Evolutionary conservation across 2,888 invertebrate genomes (phyloP), one percentile per base, ranked within the genome.

Genomic region (Phaonia tiefii): DNA sequence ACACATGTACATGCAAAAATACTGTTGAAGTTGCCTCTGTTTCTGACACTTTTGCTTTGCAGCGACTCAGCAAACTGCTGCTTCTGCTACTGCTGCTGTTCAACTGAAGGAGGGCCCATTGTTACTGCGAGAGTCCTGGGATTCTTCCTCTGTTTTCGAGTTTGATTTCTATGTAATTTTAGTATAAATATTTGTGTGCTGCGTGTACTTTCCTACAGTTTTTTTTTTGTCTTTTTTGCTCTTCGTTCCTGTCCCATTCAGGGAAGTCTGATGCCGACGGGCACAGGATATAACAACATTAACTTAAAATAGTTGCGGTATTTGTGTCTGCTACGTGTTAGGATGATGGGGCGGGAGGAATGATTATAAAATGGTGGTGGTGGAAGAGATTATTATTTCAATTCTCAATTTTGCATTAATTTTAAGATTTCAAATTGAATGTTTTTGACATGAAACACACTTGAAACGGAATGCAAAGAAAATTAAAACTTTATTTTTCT

Each of bases 21-120:
- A 42, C 54, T 20, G 42, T 31, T 56, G 44, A 56, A 74, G 49
- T 75, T 72, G 31, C 63, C 13, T 60, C 80, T 82, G 82, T 46
- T 75, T 78, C 56, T 78, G 81, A 81, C 81, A 81, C 63, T 81
- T 72, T 51, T 67, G n/a, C 42, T 73, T 73, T 73, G 76, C n/a
- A n/a, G n/a, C n/a, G n/a, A n/a, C n/a, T n/a, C n/a, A n/a, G n/a
- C n/a, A n/a, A n/a, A n/a, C n/a, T 20, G 56, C 31, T 56, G 4
- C 37, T 60, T 60, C 22, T 37, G 8, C 20, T 63, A 15, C 15
- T 8, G 1, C 15, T 20, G 37, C 25, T 46, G 44, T 77, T 60
- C 67, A 75, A 75, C 67, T 78, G 58, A 81, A 78, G 56, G 26
- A 10, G 51, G 11, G 13, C 26, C 71, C 49, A 72, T 75, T 75